Evolutionary conservation across 2,888 invertebrate species (phyloP).

Genomic region (Caradrina kadenii): DNA sequence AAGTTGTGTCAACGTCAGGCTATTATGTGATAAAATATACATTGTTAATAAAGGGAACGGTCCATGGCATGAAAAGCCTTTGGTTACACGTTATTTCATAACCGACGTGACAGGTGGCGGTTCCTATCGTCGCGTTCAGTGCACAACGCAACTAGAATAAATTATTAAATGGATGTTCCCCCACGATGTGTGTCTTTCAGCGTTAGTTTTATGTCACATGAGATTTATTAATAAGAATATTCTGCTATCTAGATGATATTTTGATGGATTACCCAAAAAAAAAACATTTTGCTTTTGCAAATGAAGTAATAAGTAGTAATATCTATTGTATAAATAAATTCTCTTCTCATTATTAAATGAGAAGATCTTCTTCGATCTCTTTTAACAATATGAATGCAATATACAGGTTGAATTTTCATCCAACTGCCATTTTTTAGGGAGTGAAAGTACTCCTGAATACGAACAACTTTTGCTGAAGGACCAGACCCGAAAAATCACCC

Average conservation of each 20-base stretch:
- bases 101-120: constrained; percentile 45
- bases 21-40: neutral
- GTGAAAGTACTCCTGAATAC: no score
- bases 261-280: neutral
- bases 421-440: no score
- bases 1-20: neutral
- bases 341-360: no score
- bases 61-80: constrained; percentile 31
- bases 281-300: neutral
- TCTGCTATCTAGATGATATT: neutral
- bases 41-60: constrained; percentile 9
- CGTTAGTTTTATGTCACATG: constrained; percentile 15
- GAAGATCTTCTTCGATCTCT: no score
- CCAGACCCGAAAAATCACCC: no score
- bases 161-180: constrained; percentile 47
- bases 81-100: constrained; percentile 39
- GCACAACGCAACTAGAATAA: constrained; percentile 51
- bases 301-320: neutral
- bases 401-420: no score
- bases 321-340: neutral
- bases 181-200: constrained; percentile 26
- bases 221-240: constrained; percentile 36
- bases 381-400: no score
- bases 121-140: constrained; percentile 41
- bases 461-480: no score